A percentile compares a stretch with the other conserved stretches of the same genome.
Evolutionary conservation across 2,888 invertebrate genomes (phyloP).

Genomic region (Coremacera marginata): DNA sequence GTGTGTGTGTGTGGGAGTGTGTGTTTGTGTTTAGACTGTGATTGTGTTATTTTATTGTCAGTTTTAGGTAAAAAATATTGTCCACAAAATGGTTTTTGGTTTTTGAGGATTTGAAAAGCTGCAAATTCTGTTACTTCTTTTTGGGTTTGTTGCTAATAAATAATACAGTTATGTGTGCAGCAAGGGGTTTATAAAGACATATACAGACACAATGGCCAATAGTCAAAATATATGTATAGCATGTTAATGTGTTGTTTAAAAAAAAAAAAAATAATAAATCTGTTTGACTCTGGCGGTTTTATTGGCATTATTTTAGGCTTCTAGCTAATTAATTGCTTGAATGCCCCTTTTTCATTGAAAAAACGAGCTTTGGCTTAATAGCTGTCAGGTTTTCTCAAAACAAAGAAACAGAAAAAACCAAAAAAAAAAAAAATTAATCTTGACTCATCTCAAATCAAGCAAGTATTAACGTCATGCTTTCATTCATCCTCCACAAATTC

Average conservation of each 20-base stretch:
- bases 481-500: neutral
- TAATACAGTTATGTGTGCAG: too few relatives aligned
- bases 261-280: too few relatives aligned
- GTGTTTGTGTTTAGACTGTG: neutral
- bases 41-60: slow-evolving; percentile 35
- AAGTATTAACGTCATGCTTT: neutral
- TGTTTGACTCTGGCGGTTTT: too few relatives aligned
- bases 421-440: neutral
- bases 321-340: too few relatives aligned
- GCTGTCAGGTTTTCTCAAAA: neutral
- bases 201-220: too few relatives aligned
- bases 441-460: neutral
- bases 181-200: too few relatives aligned
- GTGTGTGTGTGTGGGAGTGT: neutral
- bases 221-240: too few relatives aligned
- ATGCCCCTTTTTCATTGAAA: too few relatives aligned
- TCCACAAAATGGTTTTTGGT: slow-evolving; percentile 41
- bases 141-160: too few relatives aligned
- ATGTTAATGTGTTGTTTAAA: too few relatives aligned
- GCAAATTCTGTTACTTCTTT: neutral
- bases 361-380: too few relatives aligned
- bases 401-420: neutral
- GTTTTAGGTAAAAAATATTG: slow-evolving; percentile 47
- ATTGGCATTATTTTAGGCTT: too few relatives aligned
- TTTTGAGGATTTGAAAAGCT: neutral